Conservation (phyloP, 2,797 vertebrate genomes). For the Pipistrellus pipistrellus region DNA sequence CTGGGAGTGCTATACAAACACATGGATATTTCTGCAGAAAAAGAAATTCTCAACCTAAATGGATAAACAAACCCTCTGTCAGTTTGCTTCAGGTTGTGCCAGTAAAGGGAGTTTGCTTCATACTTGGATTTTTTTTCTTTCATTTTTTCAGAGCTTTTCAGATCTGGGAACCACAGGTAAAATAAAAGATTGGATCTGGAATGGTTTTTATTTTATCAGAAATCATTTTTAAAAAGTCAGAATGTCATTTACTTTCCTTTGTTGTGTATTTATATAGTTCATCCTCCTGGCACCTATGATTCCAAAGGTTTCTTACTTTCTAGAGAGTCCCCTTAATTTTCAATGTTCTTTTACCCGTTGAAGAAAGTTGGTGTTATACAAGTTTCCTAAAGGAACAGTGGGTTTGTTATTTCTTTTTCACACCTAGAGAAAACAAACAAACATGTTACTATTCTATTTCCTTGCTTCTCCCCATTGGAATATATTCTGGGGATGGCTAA, state of each 20-base stretch:
- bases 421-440: background rate
- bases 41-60: background rate
- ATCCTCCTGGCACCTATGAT: background rate
- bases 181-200: background rate
- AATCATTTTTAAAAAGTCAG: background rate
- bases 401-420: slow-evolving; percentile 60
- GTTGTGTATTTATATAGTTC: background rate
- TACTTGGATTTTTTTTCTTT: background rate
- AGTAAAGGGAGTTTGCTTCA: background rate
- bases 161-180: slow-evolving; percentile 21
- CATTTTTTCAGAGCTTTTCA: background rate
- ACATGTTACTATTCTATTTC: background rate
- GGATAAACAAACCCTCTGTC: background rate
- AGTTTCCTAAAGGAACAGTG: slow-evolving; percentile 39
- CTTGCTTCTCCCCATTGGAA: slow-evolving; percentile 31
- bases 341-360: slow-evolving; percentile 14
- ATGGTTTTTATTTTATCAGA: slow-evolving; percentile 60
- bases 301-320: background rate
- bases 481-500: slow-evolving; percentile 4
- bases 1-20: background rate
- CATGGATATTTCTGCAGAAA: background rate
- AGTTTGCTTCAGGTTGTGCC: background rate
- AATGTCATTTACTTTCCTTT: background rate
- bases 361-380: slow-evolving; percentile 28
- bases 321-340: slow-evolving; percentile 8